These are phyloP conservation scores for Sebastes glaucus DNA, from an alignment of 2,797 vertebrate genomes.

Conservation along the genomic window DNA sequence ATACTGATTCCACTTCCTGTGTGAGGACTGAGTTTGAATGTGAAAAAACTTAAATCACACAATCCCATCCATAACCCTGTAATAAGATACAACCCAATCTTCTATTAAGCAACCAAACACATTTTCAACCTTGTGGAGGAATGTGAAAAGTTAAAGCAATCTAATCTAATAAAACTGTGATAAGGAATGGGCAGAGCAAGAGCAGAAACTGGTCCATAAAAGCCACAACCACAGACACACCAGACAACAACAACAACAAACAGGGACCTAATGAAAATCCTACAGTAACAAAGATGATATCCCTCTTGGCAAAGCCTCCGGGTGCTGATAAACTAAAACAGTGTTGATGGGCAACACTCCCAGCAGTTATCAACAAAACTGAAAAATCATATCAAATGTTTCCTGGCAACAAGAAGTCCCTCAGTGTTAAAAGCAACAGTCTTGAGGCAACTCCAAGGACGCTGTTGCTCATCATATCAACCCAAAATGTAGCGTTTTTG, in stretches of 20 bases:
- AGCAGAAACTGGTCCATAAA: constrained; percentile 11
- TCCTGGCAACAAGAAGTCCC: constrained; percentile 61
- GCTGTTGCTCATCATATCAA: constrained; percentile 25
- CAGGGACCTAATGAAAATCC: constrained; percentile 50
- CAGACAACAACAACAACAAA: constrained; percentile 47
- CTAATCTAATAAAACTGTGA: not conserved
- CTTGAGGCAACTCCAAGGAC: constrained; percentile 47
- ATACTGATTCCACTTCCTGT: too few species aligned
- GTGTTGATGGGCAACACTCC: constrained; percentile 53
- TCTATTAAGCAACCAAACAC: not conserved
- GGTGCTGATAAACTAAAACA: constrained; percentile 60
- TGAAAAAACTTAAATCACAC: not conserved
- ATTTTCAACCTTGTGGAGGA: not conserved
- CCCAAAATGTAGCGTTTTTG: not conserved
- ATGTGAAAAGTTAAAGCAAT: not conserved
- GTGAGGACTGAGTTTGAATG: not conserved
- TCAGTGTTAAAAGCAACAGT: constrained; percentile 26
- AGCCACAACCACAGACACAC: not conserved
- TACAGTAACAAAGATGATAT: constrained; percentile 35
- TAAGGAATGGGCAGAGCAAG: not conserved
- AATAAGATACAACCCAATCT: not conserved
- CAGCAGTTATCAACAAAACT: constrained; percentile 64
- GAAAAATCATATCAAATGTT: constrained; percentile 62
- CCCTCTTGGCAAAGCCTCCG: constrained; percentile 50
- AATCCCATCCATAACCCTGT: not conserved